Conservation (phyloP, 2,113 vertebrate species). For the Sorex araneus region DNA sequence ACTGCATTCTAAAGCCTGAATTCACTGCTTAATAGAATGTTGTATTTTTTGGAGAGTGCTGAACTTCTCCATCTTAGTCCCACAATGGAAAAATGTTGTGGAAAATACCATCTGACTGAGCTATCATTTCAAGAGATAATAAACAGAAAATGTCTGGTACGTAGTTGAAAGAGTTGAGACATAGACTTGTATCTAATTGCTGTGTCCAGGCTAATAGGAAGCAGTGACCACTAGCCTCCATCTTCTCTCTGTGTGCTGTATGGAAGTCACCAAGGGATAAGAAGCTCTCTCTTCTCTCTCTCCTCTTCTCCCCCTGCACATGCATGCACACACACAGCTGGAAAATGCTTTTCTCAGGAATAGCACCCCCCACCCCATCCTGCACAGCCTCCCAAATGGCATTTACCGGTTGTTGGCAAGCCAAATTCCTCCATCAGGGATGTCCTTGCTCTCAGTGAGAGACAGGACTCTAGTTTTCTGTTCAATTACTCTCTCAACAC, state of each 20-base stretch:
- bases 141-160: neutral
- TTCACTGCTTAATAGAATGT: neutral
- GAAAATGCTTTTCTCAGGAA: neutral
- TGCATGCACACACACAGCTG: neutral
- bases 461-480: neutral
- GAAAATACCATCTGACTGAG: neutral
- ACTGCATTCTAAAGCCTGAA: neutral
- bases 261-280: neutral
- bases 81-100: neutral
- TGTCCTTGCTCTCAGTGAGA: neutral
- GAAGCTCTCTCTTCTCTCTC: neutral
- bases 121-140: constrained; percentile 17
- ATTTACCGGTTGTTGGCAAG: neutral
- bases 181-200: neutral
- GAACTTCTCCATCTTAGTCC: neutral
- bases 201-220: neutral
- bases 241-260: neutral
- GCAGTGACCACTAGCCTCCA: neutral
- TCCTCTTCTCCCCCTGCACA: too few relatives aligned
- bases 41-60: neutral
- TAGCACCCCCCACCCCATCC: too few relatives aligned
- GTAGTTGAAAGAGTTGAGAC: neutral
- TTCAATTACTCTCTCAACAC: neutral
- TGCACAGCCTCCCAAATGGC: neutral
- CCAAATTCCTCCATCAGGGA: neutral